Conservation (phyloP, 2,113 vertebrate genomes). For the Otus sunia region DNA sequence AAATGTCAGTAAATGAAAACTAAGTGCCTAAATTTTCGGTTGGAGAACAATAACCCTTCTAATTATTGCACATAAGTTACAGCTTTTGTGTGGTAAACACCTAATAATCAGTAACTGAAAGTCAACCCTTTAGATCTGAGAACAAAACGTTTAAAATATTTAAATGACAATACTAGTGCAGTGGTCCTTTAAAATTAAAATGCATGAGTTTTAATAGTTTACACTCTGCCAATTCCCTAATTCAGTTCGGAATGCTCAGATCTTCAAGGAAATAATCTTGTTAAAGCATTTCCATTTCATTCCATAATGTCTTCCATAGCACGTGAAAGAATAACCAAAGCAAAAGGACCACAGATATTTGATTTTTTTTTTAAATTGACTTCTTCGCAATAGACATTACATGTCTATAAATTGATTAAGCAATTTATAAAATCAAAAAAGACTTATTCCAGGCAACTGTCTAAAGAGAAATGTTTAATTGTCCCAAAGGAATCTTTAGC, state of each 20-base stretch:
- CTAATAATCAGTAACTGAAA: background rate
- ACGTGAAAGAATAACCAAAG: background rate
- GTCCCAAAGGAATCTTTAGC: background rate
- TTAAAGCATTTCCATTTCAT: background rate
- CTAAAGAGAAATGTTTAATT: background rate
- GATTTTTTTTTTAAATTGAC: background rate
- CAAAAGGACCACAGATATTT: background rate
- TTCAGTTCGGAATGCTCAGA: background rate
- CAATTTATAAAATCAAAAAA: background rate
- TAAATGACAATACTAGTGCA: background rate
- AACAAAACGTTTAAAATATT: background rate
- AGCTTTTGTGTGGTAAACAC: conserved; percentile 24
- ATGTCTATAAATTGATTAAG: background rate
- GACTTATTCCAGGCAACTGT: background rate
- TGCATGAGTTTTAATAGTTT: background rate
- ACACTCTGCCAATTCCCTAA: background rate
- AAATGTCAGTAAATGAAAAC: conserved; percentile 64
- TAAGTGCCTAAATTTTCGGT: conserved; percentile 40
- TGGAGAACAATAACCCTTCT: conserved; percentile 47
- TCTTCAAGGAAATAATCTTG: background rate
- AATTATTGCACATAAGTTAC: conserved; percentile 42
- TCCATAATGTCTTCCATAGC: background rate
- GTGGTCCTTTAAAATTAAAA: conserved; percentile 28
- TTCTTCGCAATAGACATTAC: background rate
- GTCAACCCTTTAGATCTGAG: background rate